Evolutionary conservation across 1,140 invertebrate species (phyloP).

Genomic region (Leptonema lineaticorne): DNA sequence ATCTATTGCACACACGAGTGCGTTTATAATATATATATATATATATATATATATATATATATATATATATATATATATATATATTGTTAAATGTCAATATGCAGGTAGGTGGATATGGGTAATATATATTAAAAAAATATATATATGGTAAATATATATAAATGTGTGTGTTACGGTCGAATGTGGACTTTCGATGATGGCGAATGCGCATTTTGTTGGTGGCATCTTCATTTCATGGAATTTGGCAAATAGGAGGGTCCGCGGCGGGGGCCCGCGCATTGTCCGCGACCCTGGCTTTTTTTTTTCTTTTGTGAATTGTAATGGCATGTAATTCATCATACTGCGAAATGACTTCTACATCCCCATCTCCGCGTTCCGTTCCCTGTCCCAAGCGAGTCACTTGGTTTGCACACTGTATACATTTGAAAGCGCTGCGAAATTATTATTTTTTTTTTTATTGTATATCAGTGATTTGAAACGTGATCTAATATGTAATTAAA

Average conservation of each 20-base stretch:
- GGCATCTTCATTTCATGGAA: conserved; percentile 42
- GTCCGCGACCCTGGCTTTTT: conserved; percentile 35
- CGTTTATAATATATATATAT: too few relatives aligned
- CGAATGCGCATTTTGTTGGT: conserved; percentile 33
- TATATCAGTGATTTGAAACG: too few relatives aligned
- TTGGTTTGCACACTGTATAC: not conserved
- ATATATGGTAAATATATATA: too few relatives aligned
- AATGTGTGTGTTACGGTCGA: too few relatives aligned
- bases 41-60: too few relatives aligned
- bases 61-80: too few relatives aligned
- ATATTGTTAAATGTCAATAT: too few relatives aligned
- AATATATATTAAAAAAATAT: too few relatives aligned
- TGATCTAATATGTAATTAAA: too few relatives aligned
- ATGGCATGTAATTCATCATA: conserved; percentile 41
- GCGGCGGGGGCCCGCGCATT: conserved; percentile 28
- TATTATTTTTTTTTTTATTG: not conserved
- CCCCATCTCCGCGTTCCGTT: conserved; percentile 19
- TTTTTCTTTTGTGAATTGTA: conserved; percentile 40
- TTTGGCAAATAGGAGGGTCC: conserved; percentile 34
- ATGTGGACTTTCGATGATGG: not conserved
- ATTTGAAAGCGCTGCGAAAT: not conserved
- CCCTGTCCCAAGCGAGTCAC: too few relatives aligned
- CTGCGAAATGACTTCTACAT: conserved; percentile 31
- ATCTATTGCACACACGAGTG: too few relatives aligned
- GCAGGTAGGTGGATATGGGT: too few relatives aligned